Percentiles rank a stretch among this genome's conserved stretches.
Conservation (phyloP, 2,797 vertebrate genomes). For the Pampus argenteus region DNA sequence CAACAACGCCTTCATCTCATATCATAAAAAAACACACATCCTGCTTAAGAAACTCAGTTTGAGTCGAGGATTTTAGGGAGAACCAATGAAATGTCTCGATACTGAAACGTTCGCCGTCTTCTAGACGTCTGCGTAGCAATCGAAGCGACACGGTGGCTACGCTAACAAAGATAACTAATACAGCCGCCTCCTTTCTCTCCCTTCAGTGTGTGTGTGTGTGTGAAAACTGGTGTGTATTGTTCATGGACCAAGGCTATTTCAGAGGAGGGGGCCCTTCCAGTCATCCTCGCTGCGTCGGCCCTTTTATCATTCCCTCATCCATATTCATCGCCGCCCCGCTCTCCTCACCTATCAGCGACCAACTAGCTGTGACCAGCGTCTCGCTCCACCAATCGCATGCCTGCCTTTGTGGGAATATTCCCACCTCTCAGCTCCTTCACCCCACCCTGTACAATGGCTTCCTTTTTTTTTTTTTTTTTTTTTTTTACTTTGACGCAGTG, state of each 20-base stretch:
- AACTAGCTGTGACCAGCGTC: conserved; percentile 60
- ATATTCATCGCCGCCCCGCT: conserved; percentile 80
- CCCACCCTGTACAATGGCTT: conserved; percentile 78
- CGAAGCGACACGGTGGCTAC: conserved; percentile 35
- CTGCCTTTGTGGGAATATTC: conserved; percentile 58
- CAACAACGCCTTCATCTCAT: background rate
- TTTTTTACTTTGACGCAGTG: conserved; percentile 85
- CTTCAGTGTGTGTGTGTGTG: conserved; percentile 31
- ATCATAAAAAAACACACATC: conserved; percentile 15
- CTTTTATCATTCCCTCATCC: conserved; percentile 82
- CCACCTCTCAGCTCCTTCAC: conserved; percentile 71
- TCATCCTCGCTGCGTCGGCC: conserved; percentile 67
- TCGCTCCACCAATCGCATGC: conserved; percentile 74
- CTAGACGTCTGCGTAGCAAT: conserved; percentile 39
- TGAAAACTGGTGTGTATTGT: conserved; percentile 71
- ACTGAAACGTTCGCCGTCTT: conserved; percentile 14
- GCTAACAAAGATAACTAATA: conserved; percentile 61
- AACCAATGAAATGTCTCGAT: conserved; percentile 47
- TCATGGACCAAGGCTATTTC: conserved; percentile 60
- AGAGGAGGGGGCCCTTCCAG: conserved; percentile 59
- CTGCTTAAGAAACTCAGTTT: conserved; percentile 15
- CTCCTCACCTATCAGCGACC: conserved; percentile 75
- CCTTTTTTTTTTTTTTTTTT: conserved; percentile 55
- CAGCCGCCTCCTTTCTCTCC: conserved; percentile 40
- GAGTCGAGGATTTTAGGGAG: conserved; percentile 3